Conservation (phyloP, 2,888 invertebrate genomes). For the Leptinotarsa juncta region DNA sequence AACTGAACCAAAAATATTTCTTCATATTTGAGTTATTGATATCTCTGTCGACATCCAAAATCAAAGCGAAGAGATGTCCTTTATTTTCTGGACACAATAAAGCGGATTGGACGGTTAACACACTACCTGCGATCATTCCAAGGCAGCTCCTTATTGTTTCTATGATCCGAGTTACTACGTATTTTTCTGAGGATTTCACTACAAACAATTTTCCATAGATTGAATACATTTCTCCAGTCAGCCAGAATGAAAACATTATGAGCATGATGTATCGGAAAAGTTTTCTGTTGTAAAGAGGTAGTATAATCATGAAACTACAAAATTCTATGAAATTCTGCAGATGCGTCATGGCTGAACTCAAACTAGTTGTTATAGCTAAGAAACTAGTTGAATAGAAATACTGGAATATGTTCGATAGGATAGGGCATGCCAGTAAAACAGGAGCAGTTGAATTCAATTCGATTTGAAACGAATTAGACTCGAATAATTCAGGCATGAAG, state of each 20-base stretch:
- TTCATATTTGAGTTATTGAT: neutral
- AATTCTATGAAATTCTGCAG: neutral
- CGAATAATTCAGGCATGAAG: too few species aligned
- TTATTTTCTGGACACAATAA: neutral
- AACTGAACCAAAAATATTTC: neutral
- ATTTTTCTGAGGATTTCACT: neutral
- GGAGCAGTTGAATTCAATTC: too few species aligned
- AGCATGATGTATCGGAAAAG: neutral
- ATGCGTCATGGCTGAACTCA: neutral
- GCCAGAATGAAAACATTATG: neutral
- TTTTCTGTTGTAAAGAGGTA: neutral
- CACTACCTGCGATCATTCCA: neutral
- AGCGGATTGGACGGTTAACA: neutral
- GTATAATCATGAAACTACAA: neutral
- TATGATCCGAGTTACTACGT: neutral
- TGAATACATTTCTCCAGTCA: neutral
- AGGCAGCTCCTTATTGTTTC: neutral
- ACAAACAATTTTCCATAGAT: neutral
- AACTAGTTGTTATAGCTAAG: neutral
- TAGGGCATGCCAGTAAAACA: too few species aligned
- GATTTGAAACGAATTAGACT: too few species aligned
- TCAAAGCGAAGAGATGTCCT: neutral
- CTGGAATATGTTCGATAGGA: too few species aligned
- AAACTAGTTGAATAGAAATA: too few species aligned
- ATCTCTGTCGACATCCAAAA: neutral